Evolutionary conservation across 2,113 vertebrate species (phyloP).

Genomic region (Prunella fulvescens): DNA sequence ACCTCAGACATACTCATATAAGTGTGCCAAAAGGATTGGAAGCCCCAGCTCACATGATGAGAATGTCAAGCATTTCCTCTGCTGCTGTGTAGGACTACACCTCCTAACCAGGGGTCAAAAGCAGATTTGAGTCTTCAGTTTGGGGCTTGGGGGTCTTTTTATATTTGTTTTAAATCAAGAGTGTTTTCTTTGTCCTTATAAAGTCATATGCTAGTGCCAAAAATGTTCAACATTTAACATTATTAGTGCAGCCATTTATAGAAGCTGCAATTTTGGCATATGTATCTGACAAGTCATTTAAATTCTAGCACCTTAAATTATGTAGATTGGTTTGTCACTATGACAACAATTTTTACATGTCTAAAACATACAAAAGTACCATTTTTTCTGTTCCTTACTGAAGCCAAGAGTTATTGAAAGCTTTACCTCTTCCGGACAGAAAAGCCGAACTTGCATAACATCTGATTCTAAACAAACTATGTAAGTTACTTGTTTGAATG

Average conservation of each 20-base stretch:
- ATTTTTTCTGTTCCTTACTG: background rate
- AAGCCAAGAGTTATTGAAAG: background rate
- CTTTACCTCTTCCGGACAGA: background rate
- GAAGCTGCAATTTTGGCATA: background rate
- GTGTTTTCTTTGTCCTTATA: slow-evolving; percentile 43
- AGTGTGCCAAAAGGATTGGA: slow-evolving; percentile 71
- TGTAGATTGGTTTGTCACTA: slow-evolving; percentile 41
- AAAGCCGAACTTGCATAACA: background rate
- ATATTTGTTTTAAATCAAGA: slow-evolving; percentile 23
- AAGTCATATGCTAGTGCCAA: background rate
- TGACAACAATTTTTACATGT: slow-evolving; percentile 36
- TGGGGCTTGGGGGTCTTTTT: background rate
- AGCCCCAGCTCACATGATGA: slow-evolving; percentile 72
- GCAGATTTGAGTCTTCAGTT: slow-evolving; percentile 35
- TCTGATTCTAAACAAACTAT: background rate
- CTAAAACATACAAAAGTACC: background rate
- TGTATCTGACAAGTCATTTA: slow-evolving; percentile 44
- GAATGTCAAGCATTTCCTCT: slow-evolving; percentile 83
- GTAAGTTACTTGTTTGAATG: background rate
- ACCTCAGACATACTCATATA: slow-evolving; percentile 48
- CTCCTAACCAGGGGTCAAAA: slow-evolving; percentile 72
- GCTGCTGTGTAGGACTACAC: slow-evolving; percentile 57
- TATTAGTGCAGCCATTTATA: slow-evolving; percentile 33
- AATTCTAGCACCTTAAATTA: slow-evolving; percentile 51
- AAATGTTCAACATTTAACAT: slow-evolving; percentile 20